Conservation (phyloP, 2,113 vertebrate species). For the Ranitomeya imitator region DNA sequence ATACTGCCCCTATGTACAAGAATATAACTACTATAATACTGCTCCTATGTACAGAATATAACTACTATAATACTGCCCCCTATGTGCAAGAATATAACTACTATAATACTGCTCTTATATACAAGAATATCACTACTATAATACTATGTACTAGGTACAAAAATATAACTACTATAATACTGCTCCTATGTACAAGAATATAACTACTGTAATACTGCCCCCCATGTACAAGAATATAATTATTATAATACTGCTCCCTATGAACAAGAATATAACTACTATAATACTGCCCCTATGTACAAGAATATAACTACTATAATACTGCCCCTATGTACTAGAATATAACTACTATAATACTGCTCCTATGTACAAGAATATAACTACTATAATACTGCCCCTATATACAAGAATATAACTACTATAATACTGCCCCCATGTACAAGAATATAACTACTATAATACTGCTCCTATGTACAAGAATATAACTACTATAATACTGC, state of each 20-base stretch:
- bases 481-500: not conserved
- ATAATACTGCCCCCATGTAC: not conserved
- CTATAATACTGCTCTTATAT: not conserved
- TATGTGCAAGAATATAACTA: not conserved
- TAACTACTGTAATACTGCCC: slow-evolving; percentile 1
- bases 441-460: not conserved
- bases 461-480: too few relatives aligned
- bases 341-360: not conserved
- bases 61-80: not conserved
- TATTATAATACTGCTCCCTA: not conserved
- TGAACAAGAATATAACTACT: slow-evolving; percentile 7
- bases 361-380: too few relatives aligned
- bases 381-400: too few relatives aligned
- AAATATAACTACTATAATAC: slow-evolving; percentile 3
- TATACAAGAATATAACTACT: not conserved
- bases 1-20: too few relatives aligned
- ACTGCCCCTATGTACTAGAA: too few relatives aligned
- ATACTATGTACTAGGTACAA: not conserved
- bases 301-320: too few relatives aligned
- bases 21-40: slow-evolving; percentile 5
- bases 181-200: not conserved
- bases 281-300: not conserved
- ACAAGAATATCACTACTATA: not conserved
- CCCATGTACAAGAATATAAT: slow-evolving; percentile 3
- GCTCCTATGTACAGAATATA: not conserved